Percentiles rank a stretch among this genome's conserved stretches.
These are phyloP conservation scores for Cosmopolites sordidus DNA, from an alignment of 2,888 invertebrate genomes.

Conservation along the genomic window DNA sequence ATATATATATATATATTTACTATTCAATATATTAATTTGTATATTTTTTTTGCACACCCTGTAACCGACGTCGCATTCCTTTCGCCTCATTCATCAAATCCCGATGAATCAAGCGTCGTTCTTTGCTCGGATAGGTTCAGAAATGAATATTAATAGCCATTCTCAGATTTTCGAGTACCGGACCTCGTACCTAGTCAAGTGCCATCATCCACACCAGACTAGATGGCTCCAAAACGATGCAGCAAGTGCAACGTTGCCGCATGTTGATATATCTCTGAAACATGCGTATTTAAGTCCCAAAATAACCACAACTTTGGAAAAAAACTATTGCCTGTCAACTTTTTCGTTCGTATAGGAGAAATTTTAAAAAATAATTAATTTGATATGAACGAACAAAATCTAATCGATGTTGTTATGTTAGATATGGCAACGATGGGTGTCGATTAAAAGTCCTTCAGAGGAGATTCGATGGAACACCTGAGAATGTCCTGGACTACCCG, in stretches of 20 bases:
- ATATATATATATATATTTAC: not conserved
- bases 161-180: constrained; percentile 24
- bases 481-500: constrained; percentile 41
- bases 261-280: not conserved
- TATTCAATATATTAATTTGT: not conserved
- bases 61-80: constrained; percentile 12
- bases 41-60: not conserved
- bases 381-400: too few relatives aligned
- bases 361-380: too few relatives aligned
- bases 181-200: constrained; percentile 25
- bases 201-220: constrained; percentile 26
- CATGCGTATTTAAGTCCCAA: too few relatives aligned
- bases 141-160: constrained; percentile 25
- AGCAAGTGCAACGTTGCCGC: constrained; percentile 16
- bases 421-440: constrained; percentile 15
- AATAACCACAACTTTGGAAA: too few relatives aligned
- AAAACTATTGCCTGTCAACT: not conserved
- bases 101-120: constrained; percentile 23
- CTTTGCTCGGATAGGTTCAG: constrained; percentile 15
- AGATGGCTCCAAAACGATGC: constrained; percentile 23
- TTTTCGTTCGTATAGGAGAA: not conserved
- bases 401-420: not conserved
- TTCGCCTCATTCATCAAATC: constrained; percentile 22
- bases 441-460: constrained; percentile 14
- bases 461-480: constrained; percentile 36